Percentiles rank a stretch among this genome's conserved stretches.
Evolutionary conservation across 2,888 invertebrate species (phyloP).

Genomic region (Serripes groenlandicus): DNA sequence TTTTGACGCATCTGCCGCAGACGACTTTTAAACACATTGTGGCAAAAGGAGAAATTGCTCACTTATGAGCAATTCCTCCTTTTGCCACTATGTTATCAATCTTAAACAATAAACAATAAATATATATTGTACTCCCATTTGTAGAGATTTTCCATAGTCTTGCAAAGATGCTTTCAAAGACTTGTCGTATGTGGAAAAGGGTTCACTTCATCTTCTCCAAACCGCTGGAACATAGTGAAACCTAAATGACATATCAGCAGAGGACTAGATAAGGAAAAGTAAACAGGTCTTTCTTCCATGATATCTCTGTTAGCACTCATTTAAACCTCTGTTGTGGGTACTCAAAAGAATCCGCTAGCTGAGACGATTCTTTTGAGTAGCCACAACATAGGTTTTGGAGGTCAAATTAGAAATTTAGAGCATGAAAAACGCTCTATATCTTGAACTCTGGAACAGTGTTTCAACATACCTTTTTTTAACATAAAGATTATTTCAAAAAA

Average conservation of each 20-base stretch:
- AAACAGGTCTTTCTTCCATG: too few species aligned
- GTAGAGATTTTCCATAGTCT: too few species aligned
- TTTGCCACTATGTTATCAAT: neutral
- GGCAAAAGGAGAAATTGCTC: neutral
- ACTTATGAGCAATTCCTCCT: neutral
- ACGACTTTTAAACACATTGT: neutral
- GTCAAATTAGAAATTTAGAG: too few species aligned
- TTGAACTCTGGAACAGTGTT: neutral
- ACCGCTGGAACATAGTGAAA: neutral
- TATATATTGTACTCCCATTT: too few species aligned
- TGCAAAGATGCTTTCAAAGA: too few species aligned
- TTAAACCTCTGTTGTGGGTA: too few species aligned
- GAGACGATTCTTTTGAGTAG: too few species aligned
- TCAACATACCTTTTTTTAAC: slow-evolving; percentile 7
- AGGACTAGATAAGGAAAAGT: neutral
- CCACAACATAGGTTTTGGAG: too few species aligned
- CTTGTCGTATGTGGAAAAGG: neutral
- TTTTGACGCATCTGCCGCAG: neutral
- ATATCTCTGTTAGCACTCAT: too few species aligned
- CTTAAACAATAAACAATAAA: neutral
- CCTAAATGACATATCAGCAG: neutral
- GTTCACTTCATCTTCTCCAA: neutral
- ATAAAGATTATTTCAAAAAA: too few species aligned
- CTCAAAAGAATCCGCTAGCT: too few species aligned
- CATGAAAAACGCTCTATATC: too few species aligned